These are phyloP conservation scores for Mesorhabditis spiculigera DNA, from an alignment of 2,888 invertebrate species.

Conservation along the genomic window DNA sequence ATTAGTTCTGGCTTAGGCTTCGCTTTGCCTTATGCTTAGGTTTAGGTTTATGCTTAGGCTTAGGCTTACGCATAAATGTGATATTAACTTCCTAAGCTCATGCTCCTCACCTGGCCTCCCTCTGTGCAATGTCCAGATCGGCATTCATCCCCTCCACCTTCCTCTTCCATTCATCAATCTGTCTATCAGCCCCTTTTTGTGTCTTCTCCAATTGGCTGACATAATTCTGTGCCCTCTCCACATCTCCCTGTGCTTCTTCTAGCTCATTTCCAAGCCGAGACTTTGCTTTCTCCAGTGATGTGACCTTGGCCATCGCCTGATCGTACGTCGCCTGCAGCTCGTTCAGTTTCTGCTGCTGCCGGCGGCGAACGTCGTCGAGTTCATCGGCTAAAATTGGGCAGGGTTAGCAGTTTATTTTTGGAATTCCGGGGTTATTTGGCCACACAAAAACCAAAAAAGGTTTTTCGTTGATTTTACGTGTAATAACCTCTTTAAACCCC, in stretches of 20 bases:
- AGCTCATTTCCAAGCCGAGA: slow-evolving; percentile 92
- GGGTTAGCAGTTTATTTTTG: too few relatives aligned
- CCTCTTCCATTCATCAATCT: slow-evolving; percentile 99
- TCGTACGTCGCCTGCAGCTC: slow-evolving; percentile 74
- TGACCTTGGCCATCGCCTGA: slow-evolving; percentile 95
- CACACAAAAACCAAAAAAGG: too few relatives aligned
- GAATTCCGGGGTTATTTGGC: too few relatives aligned
- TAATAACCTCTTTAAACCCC: too few relatives aligned
- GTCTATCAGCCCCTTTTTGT: slow-evolving; percentile 99
- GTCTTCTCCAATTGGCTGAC: slow-evolving; percentile 87
- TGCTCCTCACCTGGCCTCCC: slow-evolving; percentile 98
- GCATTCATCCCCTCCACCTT: slow-evolving; percentile 93
- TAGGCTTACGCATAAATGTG: too few relatives aligned
- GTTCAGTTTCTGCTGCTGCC: slow-evolving; percentile 85
- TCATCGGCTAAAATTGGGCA: slow-evolving; percentile 70
- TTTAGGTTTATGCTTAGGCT: too few relatives aligned
- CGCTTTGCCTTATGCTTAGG: too few relatives aligned
- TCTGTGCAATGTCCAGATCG: slow-evolving; percentile 97
- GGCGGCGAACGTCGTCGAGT: slow-evolving; percentile 54
- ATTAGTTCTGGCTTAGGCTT: too few relatives aligned
- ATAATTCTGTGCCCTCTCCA: slow-evolving; percentile 68
- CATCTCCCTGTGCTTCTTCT: slow-evolving; percentile 90
- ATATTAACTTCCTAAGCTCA: too few relatives aligned
- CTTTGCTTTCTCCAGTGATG: slow-evolving; percentile 83
- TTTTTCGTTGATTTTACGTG: too few relatives aligned